Base-by-base conservation (phyloP, 2,888 invertebrate species). In the Oscheius myriophilus region DNA sequence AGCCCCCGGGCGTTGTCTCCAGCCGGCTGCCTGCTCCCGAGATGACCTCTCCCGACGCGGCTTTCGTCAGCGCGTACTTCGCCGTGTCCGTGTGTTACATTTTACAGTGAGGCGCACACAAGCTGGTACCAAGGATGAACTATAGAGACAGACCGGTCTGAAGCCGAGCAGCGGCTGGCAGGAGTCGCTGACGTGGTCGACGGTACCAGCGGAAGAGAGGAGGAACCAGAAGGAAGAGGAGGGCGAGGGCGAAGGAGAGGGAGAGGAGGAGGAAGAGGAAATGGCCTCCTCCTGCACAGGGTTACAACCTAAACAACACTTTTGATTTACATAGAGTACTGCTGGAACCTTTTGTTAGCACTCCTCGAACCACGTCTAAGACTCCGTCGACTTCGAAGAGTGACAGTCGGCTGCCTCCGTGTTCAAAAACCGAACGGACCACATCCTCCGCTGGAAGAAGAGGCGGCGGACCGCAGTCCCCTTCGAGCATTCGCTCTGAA, bases 251-350 rank as follows among this genome's bases (percentile, higher is more conserved):
- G n/a, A 21, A 16, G 57, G 14, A 12, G 57, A 21, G 33, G 39
- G 33, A 16, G 57, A 14, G 12, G 57, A 41, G 1, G 57, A 66
- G 4, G 66, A 66, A 14, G 66, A 66, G 12, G 66, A 66, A 21
- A 66, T 66, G 9, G 26, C n/a, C 25, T 66, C 66, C 43, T 66
- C 66, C 18, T 66, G 66, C n/a, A 66, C 58, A 12, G 66, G 66
- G 26, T 66, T 66, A 11, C n/a, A 57, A 9, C 66, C 66, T 66
- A 39, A 39, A 57, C 21, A 0, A 59, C 3, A 21, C 18, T n/a
- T 18, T 45, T 26, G 23, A 7, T 12, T 12, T 11, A 23, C 1
- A 26, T 2, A 21, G 21, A 43, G 4, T 42, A 7, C 23, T 9
- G 4, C 2, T 4, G n/a, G n/a, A 16, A 53, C 66, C 66, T 49